Base-by-base conservation (phyloP, 2,797 vertebrate species). In the Thalassophryne amazonica region DNA sequence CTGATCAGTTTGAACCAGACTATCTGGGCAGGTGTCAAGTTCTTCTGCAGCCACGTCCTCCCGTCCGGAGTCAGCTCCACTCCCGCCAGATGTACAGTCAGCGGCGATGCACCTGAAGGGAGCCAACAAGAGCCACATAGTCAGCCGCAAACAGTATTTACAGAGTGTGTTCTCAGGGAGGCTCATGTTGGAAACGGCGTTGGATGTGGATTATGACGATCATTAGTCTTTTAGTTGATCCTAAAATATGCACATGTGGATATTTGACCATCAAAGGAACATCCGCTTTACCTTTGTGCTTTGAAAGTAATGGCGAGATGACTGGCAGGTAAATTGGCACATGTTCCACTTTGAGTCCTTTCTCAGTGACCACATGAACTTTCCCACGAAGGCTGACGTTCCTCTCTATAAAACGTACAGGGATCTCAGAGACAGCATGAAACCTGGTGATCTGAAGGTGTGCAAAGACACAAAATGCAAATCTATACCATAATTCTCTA, bases 1-100 rank as follows among this genome's bases (percentile, higher is more conserved):
- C 89, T 89, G 7, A 99, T 90, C 24, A 97, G 91, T 17, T 94
- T 93, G 38, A 99, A 89, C 96, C 96, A 95, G 2, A 98, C 65
- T 0, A 35, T 73, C 52, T 95, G 88, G 1, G 76, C 55, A 16
- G 92, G 89, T 38, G 62, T 75, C 33, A 98, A 51, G 54, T 92
- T 89, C 7, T 60, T 56, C 56, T 80, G 78, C 36, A 99, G 84
- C 95, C 97, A 98, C 7, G 34, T 19, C 2, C 23, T 51, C 33
- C 90, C 93, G 0, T 87, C 73, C 0, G 89, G 83, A 2, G 92
- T 93, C 81, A 97, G 47, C 69, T 96, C 92, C 73, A 99, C 93
- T 12, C 97, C 96, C 0, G 93, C 95, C 61, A 99, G 86, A 28
- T 79, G 85, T 32, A 99, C 72, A 73, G 89, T 59, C 72, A 99